phyloP scores from a whole-genome alignment of 1,140 invertebrate genomes.

The Brachionus rotundiformis region DNA sequence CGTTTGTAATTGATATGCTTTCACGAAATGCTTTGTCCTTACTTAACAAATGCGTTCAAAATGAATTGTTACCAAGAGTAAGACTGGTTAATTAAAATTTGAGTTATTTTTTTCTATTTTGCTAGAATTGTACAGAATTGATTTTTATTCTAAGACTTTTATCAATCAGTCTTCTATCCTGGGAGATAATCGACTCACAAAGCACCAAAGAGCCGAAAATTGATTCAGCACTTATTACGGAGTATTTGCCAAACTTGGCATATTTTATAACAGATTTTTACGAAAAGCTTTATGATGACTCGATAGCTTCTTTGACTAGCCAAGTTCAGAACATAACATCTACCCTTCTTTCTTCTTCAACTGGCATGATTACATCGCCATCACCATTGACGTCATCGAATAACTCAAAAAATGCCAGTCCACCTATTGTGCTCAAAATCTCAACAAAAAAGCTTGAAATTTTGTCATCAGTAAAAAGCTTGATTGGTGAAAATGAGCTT shows the following conservation, averaged over 20 bases:
- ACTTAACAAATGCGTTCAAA: conserved; percentile 47
- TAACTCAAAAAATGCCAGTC: not conserved
- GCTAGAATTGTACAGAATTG: conserved; percentile 81
- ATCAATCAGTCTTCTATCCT: conserved; percentile 84
- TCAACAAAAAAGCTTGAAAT: conserved; percentile 43
- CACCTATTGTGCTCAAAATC: conserved; percentile 47
- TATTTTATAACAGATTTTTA: conserved; percentile 51
- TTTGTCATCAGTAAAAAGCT: conserved; percentile 5
- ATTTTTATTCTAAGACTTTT: conserved; percentile 89
- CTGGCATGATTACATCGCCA: conserved; percentile 10
- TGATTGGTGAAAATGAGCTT: conserved; percentile 41
- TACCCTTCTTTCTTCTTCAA: conserved; percentile 9
- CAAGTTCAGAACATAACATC: conserved; percentile 17
- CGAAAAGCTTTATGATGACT: conserved; percentile 49
- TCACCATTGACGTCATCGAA: not conserved
- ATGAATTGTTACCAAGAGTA: conserved; percentile 46
- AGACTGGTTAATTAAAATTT: not conserved
- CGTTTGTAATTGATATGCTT: conserved; percentile 44
- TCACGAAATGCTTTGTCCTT: conserved; percentile 18
- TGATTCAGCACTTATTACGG: conserved; percentile 54
- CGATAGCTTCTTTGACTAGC: not conserved
- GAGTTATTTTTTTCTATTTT: conserved; percentile 55
- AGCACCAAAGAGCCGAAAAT: conserved; percentile 86
- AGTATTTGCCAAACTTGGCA: conserved; percentile 52
- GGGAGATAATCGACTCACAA: conserved; percentile 92